Evolutionary conservation across 2,797 vertebrate genomes (phyloP), one percentile per base, ranked within the genome.

Genomic region (Sebastes alutus): DNA sequence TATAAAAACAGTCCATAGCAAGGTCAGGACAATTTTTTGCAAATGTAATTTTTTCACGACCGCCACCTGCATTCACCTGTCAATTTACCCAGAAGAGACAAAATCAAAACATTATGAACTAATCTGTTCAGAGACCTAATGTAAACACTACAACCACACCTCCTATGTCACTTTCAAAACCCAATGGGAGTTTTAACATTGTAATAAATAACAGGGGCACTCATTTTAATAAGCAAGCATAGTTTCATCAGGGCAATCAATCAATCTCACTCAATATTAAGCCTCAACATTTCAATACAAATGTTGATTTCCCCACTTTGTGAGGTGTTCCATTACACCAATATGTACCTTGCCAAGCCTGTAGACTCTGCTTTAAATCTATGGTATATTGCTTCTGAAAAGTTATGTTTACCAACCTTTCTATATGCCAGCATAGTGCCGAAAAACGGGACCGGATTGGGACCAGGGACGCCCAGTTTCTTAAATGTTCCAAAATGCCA

Each of bases 361-460:
- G 14, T 58, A 2, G 11, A 56, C 10, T 6, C 13, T 25, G 13
- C 2, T 52, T 10, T 29, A 38, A 18, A 49, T 49, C 1, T 56
- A 20, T 22, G 3, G 14, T 6, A 14, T 32, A 2, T n/a, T 65
- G 25, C 6, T 75, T 18, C n/a, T 33, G 13, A 73, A 29, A 78
- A 56, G 13, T 35, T 18, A 8, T 22, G 16, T 71, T 4, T 14
- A 83, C 88, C 22, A 63, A 93, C 93, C 82, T 89, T 91, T 85
- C 12, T 90, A 33, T 94, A 94, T 9, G 14, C 46, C 76, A 93
- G 65, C 87, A 94, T 85, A 4, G 88, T 93, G 27, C 93, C 93
- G 0, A 93, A 81, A 14, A 94, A 85, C 2, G 91, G 89, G 27
- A 94, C 0, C 3, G 92, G 93, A 60, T 12, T 84, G 6, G 94